These are phyloP conservation scores for Protaetia brevitarsis DNA, from an alignment of 1,140 invertebrate genomes.

Conservation along the genomic window DNA sequence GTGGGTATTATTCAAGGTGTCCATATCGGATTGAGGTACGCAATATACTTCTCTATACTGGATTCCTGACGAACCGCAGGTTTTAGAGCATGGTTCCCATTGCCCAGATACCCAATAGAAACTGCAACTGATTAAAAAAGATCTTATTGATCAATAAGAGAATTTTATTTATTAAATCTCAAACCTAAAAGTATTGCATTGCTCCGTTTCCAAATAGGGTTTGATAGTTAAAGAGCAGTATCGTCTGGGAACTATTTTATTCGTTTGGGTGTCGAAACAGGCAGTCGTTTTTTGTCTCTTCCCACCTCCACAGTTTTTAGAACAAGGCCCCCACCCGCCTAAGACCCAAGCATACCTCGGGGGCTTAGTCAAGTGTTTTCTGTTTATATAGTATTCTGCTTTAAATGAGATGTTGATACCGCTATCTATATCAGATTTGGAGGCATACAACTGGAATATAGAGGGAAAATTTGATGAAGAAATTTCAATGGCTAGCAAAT, in stretches of 20 bases:
- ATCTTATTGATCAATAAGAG: background rate
- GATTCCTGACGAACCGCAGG: constrained; percentile 58
- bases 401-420: constrained; percentile 42
- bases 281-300: constrained; percentile 50
- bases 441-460: constrained; percentile 21
- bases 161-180: constrained; percentile 21
- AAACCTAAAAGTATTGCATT: constrained; percentile 57
- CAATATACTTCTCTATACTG: constrained; percentile 64
- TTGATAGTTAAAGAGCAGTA: constrained; percentile 51
- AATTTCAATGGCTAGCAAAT: background rate
- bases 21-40: constrained; percentile 49
- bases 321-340: constrained; percentile 57
- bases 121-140: constrained; percentile 54
- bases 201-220: constrained; percentile 47
- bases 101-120: constrained; percentile 60
- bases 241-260: constrained; percentile 51
- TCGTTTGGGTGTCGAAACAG: constrained; percentile 52
- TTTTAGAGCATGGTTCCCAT: constrained; percentile 64
- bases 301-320: constrained; percentile 56
- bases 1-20: constrained; percentile 37
- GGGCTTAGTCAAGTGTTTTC: constrained; percentile 42
- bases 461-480: background rate
- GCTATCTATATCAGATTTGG: constrained; percentile 31
- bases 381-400: constrained; percentile 45
- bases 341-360: constrained; percentile 54